These are phyloP conservation scores for Drosophila diplacantha DNA, from an alignment of 2,888 invertebrate genomes.

Conservation along the genomic window DNA sequence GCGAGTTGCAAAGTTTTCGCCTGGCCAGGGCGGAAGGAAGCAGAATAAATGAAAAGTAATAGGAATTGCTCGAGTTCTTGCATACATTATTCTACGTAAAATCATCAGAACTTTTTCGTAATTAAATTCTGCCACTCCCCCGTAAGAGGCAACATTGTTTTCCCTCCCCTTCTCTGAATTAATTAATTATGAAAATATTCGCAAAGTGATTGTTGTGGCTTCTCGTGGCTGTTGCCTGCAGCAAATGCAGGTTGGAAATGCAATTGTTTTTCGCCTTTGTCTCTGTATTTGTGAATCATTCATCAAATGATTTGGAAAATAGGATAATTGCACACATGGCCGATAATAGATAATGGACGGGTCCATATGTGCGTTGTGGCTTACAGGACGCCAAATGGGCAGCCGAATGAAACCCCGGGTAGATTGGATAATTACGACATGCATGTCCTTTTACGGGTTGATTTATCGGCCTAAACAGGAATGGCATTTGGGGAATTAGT, in stretches of 20 bases:
- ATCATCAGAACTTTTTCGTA: slow-evolving; percentile 30
- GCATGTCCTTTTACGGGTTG: slow-evolving; percentile 8
- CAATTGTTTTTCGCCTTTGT: slow-evolving; percentile 13
- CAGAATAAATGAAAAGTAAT: slow-evolving; percentile 21
- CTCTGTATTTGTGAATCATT: slow-evolving; percentile 8
- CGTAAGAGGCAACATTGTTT: neutral
- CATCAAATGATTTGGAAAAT: slow-evolving; percentile 45
- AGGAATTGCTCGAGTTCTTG: slow-evolving; percentile 25
- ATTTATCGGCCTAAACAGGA: neutral
- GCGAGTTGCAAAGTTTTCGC: slow-evolving; percentile 14
- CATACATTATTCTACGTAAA: slow-evolving; percentile 29
- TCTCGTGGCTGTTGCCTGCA: slow-evolving; percentile 1
- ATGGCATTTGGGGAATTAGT: neutral
- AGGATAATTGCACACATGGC: slow-evolving; percentile 32
- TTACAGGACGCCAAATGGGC: slow-evolving; percentile 13
- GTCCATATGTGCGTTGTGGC: slow-evolving; percentile 12
- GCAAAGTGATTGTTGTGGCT: slow-evolving; percentile 11
- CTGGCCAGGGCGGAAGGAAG: slow-evolving; percentile 8
- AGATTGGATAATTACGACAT: slow-evolving; percentile 17
- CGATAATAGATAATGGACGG: slow-evolving; percentile 15
- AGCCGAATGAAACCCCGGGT: neutral
- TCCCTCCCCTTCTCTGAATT: neutral
- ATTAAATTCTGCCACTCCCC: slow-evolving; percentile 29
- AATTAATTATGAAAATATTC: slow-evolving; percentile 34
- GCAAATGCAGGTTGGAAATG: slow-evolving; percentile 11